Conservation (phyloP, 2,888 invertebrate genomes). For the Deilephila elpenor region DNA sequence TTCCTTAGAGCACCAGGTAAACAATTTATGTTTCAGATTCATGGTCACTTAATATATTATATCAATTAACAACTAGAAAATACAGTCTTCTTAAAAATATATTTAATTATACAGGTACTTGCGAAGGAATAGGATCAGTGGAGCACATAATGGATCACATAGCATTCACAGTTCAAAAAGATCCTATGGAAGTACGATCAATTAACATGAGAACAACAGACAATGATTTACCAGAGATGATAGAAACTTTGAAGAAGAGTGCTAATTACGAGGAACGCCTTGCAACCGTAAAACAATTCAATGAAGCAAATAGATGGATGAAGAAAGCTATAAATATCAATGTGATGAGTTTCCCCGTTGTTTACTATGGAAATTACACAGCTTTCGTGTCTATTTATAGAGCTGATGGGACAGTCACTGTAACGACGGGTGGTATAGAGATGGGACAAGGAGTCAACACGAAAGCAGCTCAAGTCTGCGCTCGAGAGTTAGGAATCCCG, state of each 20-base stretch:
- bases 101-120: constrained; percentile 66
- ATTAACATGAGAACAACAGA: constrained; percentile 81
- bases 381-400: constrained; percentile 87
- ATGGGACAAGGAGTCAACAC: constrained; percentile 93
- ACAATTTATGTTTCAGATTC: too few relatives aligned
- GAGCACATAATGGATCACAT: constrained; percentile 90
- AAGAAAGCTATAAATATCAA: constrained; percentile 88
- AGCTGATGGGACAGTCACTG: constrained; percentile 88
- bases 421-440: constrained; percentile 89
- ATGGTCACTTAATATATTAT: too few relatives aligned
- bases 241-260: constrained; percentile 79
- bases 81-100: neutral
- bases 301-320: constrained; percentile 89
- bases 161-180: constrained; percentile 81
- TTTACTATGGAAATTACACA: constrained; percentile 82
- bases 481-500: constrained; percentile 89
- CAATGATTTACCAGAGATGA: constrained; percentile 78
- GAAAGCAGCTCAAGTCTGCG: constrained; percentile 91
- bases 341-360: constrained; percentile 87
- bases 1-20: constrained; percentile 88
- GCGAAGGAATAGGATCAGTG: constrained; percentile 84
- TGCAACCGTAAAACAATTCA: constrained; percentile 82
- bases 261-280: constrained; percentile 83
- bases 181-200: constrained; percentile 84
- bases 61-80: too few relatives aligned